A percentile compares a stretch with the other conserved stretches of the same genome.
Evolutionary conservation across 2,113 vertebrate genomes (phyloP).

Genomic region (Leptosomus discolor): DNA sequence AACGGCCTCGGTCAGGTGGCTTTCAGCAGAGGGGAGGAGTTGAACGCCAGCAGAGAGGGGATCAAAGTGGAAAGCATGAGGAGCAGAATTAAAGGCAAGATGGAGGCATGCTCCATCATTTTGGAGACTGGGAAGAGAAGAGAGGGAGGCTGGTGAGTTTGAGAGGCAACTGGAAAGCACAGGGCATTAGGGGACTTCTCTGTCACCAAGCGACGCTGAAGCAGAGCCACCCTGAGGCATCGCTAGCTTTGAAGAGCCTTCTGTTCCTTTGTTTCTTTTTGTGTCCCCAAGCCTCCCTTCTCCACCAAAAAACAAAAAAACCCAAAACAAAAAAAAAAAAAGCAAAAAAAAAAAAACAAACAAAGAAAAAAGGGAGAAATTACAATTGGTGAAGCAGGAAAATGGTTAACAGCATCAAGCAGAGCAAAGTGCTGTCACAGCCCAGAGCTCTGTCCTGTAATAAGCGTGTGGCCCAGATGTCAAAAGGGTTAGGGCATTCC

Average conservation of each 20-base stretch:
- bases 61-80: not conserved
- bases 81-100: not conserved
- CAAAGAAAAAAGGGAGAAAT: not conserved
- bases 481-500: not conserved
- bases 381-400: not conserved
- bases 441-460: not conserved
- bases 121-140: not conserved
- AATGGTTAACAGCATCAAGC: not conserved
- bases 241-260: fast-evolving
- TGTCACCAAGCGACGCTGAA: fast-evolving
- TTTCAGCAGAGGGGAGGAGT: not conserved
- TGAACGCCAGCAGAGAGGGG: not conserved
- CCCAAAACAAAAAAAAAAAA: too few species aligned
- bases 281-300: fast-evolving
- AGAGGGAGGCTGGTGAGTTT: fast-evolving
- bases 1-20: not conserved
- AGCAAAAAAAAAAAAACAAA: too few species aligned
- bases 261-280: not conserved
- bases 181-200: not conserved
- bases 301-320: too few species aligned
- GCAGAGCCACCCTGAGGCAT: not conserved
- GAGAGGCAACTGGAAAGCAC: not conserved
- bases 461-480: not conserved
- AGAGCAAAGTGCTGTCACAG: not conserved
- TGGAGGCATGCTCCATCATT: not conserved